Evolutionary conservation across 2,888 invertebrate species (phyloP), one percentile per base, ranked within the genome.

Genomic region (Dione juno): DNA sequence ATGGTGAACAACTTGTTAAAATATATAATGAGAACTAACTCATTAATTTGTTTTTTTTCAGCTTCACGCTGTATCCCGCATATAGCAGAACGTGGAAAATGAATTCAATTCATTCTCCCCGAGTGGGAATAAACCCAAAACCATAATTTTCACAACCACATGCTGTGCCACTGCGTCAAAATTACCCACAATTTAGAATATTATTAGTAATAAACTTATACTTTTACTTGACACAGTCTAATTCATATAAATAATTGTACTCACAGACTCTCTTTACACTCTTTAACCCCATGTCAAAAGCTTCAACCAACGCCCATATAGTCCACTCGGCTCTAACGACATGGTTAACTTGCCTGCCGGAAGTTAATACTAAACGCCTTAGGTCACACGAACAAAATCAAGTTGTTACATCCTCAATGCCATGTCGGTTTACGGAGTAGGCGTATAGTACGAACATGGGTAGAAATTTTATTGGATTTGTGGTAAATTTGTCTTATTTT

Each of bases 301-400:
- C 35, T 35, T 37, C 13, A 40, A 37, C 37, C 37, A 10, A 52
- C 64, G 54, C 54, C 63, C 54, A 64, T 54, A 19, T 35, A 63
- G 54, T 63, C 40, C 28, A 63, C 58, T 8, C 10, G 52, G 54
- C 37, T 8, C 48, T 67, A 59, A 63, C 68, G 63, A 53, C 52
- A 58, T 35, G 54, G 63, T 35, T 71, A 71, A 71, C 70, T 72
- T 66, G 72, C 50, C 66, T 48, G 54, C 45, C 57, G 72, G 53
- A 71, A 74, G 69, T 68, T 71, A 70, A 72, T 75, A 74, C 70
- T 73, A 74, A 73, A 73, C 70, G 74, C 35, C 58, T 45, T 65
- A 58, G 53, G 52, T 69, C 58, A 53, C 48, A 48, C 16, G 37
- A 54, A 37, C n/a, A 2, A 16, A 57, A 57, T 16, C 37, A 57